Conservation (phyloP, 1,140 invertebrate genomes). For the Drosophila arawakana region DNA sequence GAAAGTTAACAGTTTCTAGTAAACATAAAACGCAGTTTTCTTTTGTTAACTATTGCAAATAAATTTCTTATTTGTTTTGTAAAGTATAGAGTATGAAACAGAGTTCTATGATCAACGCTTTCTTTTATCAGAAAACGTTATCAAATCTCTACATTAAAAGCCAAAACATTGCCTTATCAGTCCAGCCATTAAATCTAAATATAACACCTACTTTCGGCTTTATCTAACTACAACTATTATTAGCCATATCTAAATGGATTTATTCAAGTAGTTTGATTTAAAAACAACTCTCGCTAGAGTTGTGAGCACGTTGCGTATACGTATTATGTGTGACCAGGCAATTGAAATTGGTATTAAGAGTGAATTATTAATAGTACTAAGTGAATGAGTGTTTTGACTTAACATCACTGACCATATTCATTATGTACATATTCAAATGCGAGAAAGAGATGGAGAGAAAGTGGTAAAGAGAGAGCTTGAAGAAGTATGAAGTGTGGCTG, state of each 20-base stretch:
- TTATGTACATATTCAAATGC: conserved; percentile 63
- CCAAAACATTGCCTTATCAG: no score
- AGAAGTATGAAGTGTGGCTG: conserved; percentile 47
- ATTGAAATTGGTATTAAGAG: conserved; percentile 52
- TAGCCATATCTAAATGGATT: background rate
- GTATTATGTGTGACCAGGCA: conserved; percentile 5
- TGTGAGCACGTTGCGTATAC: conserved; percentile 26
- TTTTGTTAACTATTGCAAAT: no score
- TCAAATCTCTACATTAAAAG: no score
- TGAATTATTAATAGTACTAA: conserved; percentile 65
- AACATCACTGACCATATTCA: conserved; percentile 47
- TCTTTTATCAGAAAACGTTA: no score
- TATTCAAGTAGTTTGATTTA: background rate
- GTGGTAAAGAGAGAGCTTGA: background rate
- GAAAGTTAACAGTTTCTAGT: background rate
- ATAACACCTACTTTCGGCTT: no score
- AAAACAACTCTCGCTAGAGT: background rate
- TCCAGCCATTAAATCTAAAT: no score
- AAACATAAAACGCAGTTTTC: no score
- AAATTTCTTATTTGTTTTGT: no score
- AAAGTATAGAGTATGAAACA: no score
- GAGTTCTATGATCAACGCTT: no score
- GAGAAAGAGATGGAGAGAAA: background rate
- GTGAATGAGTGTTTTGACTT: conserved; percentile 64
- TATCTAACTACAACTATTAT: background rate